Conservation (phyloP, 2,888 invertebrate genomes). For the Cartodere bifasciata region DNA sequence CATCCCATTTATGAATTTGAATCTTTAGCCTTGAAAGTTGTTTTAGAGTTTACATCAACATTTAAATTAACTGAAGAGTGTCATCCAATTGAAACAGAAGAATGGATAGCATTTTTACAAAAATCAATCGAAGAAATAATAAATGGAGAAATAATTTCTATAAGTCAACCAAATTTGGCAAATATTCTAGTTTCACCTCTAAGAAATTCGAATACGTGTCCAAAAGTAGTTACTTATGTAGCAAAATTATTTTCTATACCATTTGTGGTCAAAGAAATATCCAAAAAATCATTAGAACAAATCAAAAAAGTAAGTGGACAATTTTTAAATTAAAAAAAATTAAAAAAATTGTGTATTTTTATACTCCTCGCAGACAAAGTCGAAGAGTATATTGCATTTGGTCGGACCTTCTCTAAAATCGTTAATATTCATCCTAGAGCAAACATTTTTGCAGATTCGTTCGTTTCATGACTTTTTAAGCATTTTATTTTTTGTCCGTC, state of each 20-base stretch:
- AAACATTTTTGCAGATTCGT: too few species aligned
- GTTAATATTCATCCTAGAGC: too few species aligned
- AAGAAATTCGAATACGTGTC: conserved; percentile 47
- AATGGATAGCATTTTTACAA: conserved; percentile 75
- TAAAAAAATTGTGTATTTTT: background rate
- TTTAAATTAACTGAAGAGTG: conserved; percentile 25
- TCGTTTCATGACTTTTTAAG: too few species aligned
- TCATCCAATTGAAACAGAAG: conserved; percentile 67
- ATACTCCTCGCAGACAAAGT: too few species aligned
- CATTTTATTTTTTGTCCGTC: too few species aligned
- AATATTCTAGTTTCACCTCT: conserved; percentile 43
- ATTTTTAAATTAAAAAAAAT: conserved; percentile 6
- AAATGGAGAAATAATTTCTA: conserved; percentile 62
- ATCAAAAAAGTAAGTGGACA: conserved; percentile 35
- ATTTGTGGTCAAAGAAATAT: conserved; percentile 41
- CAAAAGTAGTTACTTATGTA: conserved; percentile 49
- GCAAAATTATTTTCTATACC: conserved; percentile 51
- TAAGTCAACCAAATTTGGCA: conserved; percentile 57
- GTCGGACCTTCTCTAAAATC: too few species aligned
- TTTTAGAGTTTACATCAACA: too few species aligned
- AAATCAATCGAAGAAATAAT: conserved; percentile 72
- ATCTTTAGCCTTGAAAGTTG: too few species aligned
- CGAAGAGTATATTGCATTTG: too few species aligned
- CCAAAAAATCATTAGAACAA: conserved; percentile 33
- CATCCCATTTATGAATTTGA: too few species aligned